A percentile compares a stretch with the other conserved stretches of the same genome.
These are phyloP conservation scores for Anser brachyrhynchus DNA, from an alignment of 2,113 vertebrate species.

Conservation along the genomic window DNA sequence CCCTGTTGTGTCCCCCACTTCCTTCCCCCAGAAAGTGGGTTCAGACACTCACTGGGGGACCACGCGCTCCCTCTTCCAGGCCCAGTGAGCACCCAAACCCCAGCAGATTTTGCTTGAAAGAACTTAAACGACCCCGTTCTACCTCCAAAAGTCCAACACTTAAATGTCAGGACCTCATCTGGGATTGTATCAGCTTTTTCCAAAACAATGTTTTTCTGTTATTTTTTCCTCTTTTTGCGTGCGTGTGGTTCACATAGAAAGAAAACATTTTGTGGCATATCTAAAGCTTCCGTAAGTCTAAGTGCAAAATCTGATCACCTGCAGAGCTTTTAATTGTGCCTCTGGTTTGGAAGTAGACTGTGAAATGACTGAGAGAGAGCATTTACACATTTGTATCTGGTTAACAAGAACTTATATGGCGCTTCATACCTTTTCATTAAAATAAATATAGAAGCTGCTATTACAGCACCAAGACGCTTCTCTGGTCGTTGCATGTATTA, in stretches of 20 bases:
- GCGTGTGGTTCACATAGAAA: neutral
- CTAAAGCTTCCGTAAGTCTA: neutral
- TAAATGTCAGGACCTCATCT: neutral
- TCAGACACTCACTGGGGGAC: neutral
- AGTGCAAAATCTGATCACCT: neutral
- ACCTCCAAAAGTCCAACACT: neutral
- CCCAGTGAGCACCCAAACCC: neutral
- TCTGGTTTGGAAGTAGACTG: neutral
- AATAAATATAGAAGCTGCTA: neutral
- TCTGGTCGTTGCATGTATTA: neutral
- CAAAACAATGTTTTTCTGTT: neutral
- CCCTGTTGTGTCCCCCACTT: neutral
- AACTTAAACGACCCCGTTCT: neutral
- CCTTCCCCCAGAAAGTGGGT: neutral
- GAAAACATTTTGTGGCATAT: neutral
- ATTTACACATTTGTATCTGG: neutral
- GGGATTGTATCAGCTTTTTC: neutral
- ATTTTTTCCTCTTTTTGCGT: neutral
- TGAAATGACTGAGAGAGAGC: neutral
- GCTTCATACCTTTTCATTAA: neutral
- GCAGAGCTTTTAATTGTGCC: neutral
- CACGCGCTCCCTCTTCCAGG: neutral
- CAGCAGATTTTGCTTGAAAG: neutral
- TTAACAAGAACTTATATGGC: neutral
- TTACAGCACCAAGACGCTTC: neutral